Percentiles rank a stretch among this genome's conserved stretches.
Evolutionary conservation across 2,113 vertebrate species (phyloP).

Genomic region (Gymnarchus niloticus): DNA sequence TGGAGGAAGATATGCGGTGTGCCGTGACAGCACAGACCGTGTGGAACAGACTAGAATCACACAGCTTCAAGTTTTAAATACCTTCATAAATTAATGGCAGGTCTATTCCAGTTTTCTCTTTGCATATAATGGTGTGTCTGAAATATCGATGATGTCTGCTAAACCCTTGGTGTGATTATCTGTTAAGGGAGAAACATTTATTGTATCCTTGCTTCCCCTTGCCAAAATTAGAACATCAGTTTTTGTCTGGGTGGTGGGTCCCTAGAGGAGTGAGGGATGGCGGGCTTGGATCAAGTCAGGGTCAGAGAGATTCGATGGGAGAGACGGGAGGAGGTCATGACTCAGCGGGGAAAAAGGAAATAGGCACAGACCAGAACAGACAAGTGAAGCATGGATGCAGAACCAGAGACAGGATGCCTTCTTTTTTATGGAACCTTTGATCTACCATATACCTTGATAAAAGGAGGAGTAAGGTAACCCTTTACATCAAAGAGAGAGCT

Average conservation of each 20-base stretch:
- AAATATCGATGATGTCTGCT: constrained; percentile 6
- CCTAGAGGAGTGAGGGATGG: not conserved
- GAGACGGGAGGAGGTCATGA: not conserved
- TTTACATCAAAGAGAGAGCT: no score
- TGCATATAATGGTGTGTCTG: not conserved
- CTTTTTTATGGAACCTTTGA: not conserved
- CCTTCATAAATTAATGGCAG: not conserved
- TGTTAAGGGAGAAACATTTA: not conserved
- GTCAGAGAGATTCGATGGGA: not conserved
- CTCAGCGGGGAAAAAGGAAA: not conserved
- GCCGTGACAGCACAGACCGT: not conserved
- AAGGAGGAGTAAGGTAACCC: not conserved
- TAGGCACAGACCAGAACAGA: not conserved
- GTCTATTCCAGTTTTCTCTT: not conserved
- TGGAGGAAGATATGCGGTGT: not conserved
- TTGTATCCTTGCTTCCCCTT: not conserved
- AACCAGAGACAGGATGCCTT: not conserved
- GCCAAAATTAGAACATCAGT: not conserved
- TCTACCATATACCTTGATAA: not conserved
- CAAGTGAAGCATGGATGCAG: not conserved
- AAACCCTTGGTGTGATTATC: not conserved
- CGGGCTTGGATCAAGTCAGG: not conserved
- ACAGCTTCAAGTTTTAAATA: not conserved
- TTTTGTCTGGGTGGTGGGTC: not conserved
- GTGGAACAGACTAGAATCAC: not conserved